Base-by-base conservation (phyloP, 1,140 invertebrate species). In the Drosophila chauvacae region DNA sequence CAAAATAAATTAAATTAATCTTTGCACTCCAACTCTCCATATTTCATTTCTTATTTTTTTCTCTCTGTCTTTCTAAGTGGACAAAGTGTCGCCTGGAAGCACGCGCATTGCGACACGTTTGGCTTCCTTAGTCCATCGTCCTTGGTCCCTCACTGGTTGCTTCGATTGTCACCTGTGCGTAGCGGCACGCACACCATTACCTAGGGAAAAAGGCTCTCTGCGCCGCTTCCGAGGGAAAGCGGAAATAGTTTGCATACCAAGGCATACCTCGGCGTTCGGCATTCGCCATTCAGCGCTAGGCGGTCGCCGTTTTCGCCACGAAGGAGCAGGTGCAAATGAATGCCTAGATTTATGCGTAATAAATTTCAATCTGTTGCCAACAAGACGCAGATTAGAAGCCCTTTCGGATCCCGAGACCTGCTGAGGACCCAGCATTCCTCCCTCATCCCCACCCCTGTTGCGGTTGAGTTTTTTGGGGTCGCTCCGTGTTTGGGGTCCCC, bases 331-430 rank as follows among this genome's bases (percentile, higher is more conserved):
- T 91, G 83, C 81, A 78, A 91, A 82, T 88, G 85, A 90, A 91
- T 85, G 88, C 74, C 79, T 77, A 85, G 88, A 91, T 91, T 91
- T 91, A 91, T 90, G 87, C 80, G 80, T 91, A 91, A 91, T 91
- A 91, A 91, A 91, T 91, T 91, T 91, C 88, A 91, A 91, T 91
- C 88, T 91, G 84, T 91, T 91, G 78, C 85, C 85, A 85, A 90
- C 84, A 90, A 90, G 85, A 81, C 84, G 77, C 69, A 80, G 83
- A 87, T 87, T 87, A 87, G 80, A 74, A 62, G 50, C 61, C 63
- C 58, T n/a, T 30, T 56, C 16, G 51, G 51, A 44, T 42, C 56
- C 62, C 20, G 9, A 37, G 14, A 14, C 18, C 55, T 63, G 51
- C 51, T 14, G 23, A n/a, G 28, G 26, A 20, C 37, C 56, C 26